These are phyloP conservation scores for Camponotus fellah DNA, from an alignment of 2,888 invertebrate genomes.

Conservation along the genomic window DNA sequence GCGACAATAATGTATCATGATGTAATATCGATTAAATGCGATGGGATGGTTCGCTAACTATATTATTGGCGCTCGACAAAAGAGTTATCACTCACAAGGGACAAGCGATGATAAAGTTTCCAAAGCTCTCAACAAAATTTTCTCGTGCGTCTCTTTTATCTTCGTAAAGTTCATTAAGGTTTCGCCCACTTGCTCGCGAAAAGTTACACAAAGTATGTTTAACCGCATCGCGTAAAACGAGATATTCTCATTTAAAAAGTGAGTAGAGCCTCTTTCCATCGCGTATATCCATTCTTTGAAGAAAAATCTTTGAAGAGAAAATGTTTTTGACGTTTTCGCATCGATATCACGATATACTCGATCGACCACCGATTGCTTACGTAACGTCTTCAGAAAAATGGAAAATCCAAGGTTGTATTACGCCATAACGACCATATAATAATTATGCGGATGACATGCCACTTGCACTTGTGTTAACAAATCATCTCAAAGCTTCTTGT, in stretches of 20 bases:
- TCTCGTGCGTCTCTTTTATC: constrained; percentile 17
- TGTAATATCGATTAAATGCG: constrained; percentile 28
- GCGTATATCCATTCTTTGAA: not conserved
- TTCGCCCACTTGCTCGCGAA: not conserved
- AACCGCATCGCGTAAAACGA: not conserved
- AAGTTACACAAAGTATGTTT: constrained; percentile 19
- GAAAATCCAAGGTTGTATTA: not conserved
- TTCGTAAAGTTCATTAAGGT: constrained; percentile 31
- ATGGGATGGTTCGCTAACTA: constrained; percentile 9
- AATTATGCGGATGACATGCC: not conserved
- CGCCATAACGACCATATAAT: not conserved
- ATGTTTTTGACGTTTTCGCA: not conserved
- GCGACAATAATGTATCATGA: not conserved
- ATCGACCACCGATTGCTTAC: not conserved
- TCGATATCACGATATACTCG: not conserved
- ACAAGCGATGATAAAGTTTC: constrained; percentile 40
- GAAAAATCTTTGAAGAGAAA: not conserved
- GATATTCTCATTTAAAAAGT: not conserved
- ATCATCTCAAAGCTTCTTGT: not conserved
- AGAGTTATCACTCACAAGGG: constrained; percentile 10
- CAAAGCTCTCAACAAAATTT: constrained; percentile 34
- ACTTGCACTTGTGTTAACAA: not conserved
- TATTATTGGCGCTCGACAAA: constrained; percentile 14
- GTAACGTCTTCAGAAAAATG: not conserved
- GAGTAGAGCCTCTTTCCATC: not conserved